Conservation (phyloP, 2,888 invertebrate species). For the Parapristionchus giblindavisi region DNA sequence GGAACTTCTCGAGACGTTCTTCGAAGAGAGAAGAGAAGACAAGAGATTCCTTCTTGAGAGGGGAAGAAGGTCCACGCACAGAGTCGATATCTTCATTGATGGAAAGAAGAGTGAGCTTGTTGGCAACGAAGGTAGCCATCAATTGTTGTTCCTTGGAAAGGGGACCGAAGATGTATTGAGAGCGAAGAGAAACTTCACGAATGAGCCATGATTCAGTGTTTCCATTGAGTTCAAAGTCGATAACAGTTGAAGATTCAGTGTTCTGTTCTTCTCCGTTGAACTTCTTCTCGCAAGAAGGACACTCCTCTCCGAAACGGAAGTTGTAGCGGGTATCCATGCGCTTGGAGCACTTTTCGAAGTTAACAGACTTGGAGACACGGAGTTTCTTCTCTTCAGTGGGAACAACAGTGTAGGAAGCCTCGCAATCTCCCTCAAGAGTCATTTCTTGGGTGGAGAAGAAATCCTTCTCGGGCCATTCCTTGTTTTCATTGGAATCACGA, state of each 20-base stretch:
- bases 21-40: slow-evolving; percentile 53
- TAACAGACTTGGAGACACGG: slow-evolving; percentile 65
- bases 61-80: slow-evolving; percentile 48
- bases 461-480: background rate
- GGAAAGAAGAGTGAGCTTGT: slow-evolving; percentile 49
- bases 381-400: slow-evolving; percentile 39
- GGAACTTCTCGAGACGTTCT: slow-evolving; percentile 51
- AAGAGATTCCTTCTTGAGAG: slow-evolving; percentile 45
- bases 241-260: slow-evolving; percentile 42
- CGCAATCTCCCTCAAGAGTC: slow-evolving; percentile 64
- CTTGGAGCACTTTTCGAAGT: slow-evolving; percentile 71
- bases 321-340: slow-evolving; percentile 60
- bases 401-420: slow-evolving; percentile 52
- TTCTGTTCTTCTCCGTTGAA: slow-evolving; percentile 32
- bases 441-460: slow-evolving; percentile 42
- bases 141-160: slow-evolving; percentile 42
- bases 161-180: slow-evolving; percentile 50
- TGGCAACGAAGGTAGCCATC: slow-evolving; percentile 39
- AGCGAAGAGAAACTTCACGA: slow-evolving; percentile 39
- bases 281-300: slow-evolving; percentile 46
- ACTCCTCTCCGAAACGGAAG: slow-evolving; percentile 46
- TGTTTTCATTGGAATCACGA: slow-evolving; percentile 8
- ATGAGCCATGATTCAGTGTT: slow-evolving; percentile 32
- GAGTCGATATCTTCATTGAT: slow-evolving; percentile 17
- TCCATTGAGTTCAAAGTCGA: slow-evolving; percentile 45